phyloP scores from a whole-genome alignment of 2,797 vertebrate species.

The Galagoides demidoff region DNA sequence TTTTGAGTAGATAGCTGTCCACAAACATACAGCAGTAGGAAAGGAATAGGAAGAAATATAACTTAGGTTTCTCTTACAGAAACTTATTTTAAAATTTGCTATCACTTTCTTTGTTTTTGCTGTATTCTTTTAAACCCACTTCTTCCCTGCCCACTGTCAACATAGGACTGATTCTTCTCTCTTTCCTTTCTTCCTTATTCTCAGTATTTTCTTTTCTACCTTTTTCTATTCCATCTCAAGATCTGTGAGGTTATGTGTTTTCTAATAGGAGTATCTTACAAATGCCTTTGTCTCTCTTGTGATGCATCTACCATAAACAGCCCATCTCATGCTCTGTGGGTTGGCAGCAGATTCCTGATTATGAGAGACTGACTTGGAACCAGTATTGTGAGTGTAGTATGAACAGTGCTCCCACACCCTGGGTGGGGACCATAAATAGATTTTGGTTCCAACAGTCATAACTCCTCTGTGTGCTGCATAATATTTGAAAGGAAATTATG shows the following conservation, averaged over 20 bases:
- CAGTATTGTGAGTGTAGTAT: neutral
- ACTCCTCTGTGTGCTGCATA: neutral
- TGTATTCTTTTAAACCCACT: neutral
- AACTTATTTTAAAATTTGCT: neutral
- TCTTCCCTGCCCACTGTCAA: neutral
- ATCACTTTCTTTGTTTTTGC: neutral
- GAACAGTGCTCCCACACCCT: conserved; percentile 53
- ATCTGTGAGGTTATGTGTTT: conserved; percentile 30
- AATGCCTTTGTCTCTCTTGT: neutral
- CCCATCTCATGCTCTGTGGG: neutral
- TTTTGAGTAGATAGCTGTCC: neutral
- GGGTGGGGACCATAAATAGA: conserved; percentile 13
- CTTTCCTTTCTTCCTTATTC: neutral
- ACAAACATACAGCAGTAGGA: neutral
- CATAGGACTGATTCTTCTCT: neutral
- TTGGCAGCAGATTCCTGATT: conserved; percentile 35
- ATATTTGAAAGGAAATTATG: neutral
- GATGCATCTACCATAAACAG: neutral
- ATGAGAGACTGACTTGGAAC: neutral
- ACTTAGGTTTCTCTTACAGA: neutral
- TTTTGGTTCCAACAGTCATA: conserved; percentile 18
- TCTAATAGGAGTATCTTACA: conserved; percentile 21
- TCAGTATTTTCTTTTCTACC: neutral
- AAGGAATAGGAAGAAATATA: neutral
- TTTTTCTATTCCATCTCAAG: neutral